A percentile compares a stretch with the other conserved stretches of the same genome.
Evolutionary conservation across 1,140 invertebrate species (phyloP).

Genomic region (Nixonia krombeini): DNA sequence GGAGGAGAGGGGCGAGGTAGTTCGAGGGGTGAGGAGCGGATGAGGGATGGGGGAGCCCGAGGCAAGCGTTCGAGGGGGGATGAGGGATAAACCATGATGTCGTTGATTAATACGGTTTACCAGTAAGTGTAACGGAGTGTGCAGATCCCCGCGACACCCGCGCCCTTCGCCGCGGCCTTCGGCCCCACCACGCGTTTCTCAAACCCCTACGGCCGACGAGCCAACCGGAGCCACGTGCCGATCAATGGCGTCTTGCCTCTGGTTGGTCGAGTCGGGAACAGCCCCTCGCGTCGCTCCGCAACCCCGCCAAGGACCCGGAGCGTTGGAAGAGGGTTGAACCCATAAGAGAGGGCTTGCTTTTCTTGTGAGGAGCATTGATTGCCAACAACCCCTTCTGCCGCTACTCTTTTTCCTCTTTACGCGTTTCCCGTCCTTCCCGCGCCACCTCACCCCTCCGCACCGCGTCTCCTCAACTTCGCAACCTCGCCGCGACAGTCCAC

Average conservation of each 20-base stretch:
- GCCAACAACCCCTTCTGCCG: constrained; percentile 63
- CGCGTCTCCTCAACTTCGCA: neutral
- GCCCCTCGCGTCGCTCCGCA: constrained; percentile 39
- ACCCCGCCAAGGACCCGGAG: constrained; percentile 43
- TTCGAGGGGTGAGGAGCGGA: neutral
- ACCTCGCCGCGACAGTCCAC: no score
- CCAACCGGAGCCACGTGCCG: constrained; percentile 67
- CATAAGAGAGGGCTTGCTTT: constrained; percentile 65
- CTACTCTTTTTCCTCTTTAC: constrained; percentile 31
- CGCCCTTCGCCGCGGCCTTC: constrained; percentile 29
- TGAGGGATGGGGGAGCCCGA: neutral
- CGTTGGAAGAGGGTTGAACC: constrained; percentile 60
- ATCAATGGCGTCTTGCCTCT: constrained; percentile 71
- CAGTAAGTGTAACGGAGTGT: constrained; percentile 73
- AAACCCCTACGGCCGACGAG: constrained; percentile 32
- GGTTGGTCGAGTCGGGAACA: constrained; percentile 62
- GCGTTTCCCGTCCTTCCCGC: constrained; percentile 16
- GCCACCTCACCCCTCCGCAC: constrained; percentile 9
- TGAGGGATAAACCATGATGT: constrained; percentile 71
- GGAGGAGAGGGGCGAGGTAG: neutral
- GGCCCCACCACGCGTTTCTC: constrained; percentile 32
- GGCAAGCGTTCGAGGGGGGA: constrained; percentile 18
- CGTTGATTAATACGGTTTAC: constrained; percentile 73
- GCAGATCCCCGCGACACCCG: constrained; percentile 57
- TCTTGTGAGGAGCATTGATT: constrained; percentile 72